phyloP scores from a whole-genome alignment of 2,888 invertebrate species.

The Calameuta filiformis region DNA sequence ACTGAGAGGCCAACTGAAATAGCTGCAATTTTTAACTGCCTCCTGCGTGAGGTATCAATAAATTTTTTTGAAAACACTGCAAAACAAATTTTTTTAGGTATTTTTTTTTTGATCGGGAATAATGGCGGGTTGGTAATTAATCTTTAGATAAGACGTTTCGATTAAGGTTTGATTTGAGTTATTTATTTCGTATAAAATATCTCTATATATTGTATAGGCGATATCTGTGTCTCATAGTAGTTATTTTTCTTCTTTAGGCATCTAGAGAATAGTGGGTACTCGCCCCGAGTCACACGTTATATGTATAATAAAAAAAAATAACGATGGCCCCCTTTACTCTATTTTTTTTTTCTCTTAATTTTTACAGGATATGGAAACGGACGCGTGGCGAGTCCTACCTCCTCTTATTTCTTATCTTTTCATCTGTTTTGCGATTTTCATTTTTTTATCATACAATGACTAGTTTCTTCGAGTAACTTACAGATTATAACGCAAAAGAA shows the following conservation, averaged over 20 bases:
- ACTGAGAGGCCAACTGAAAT: too few species aligned
- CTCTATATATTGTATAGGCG: conserved; percentile 26
- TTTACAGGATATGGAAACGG: conserved; percentile 25
- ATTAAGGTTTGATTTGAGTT: conserved; percentile 26
- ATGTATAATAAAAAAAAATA: conserved; percentile 20
- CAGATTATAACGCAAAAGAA: conserved; percentile 21
- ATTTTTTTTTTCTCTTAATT: conserved; percentile 5
- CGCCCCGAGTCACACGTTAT: conserved; percentile 43
- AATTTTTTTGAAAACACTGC: too few species aligned
- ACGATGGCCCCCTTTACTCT: conserved; percentile 24
- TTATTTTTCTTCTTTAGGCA: conserved; percentile 54
- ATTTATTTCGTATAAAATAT: conserved; percentile 38
- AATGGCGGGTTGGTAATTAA: too few species aligned
- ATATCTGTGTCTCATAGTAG: conserved; percentile 49
- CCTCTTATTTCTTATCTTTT: conserved; percentile 24
- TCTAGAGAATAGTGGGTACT: conserved; percentile 51
- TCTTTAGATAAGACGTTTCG: background rate
- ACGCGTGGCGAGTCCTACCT: conserved; percentile 32
- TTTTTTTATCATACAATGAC: conserved; percentile 46
- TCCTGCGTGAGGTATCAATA: too few species aligned
- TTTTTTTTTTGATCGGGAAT: too few species aligned
- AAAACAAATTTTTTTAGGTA: too few species aligned
- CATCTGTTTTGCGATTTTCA: conserved; percentile 12
- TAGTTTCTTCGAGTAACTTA: conserved; percentile 43
- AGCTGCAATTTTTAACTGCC: too few species aligned